phyloP scores from a whole-genome alignment of 2,888 invertebrate species.

The Macropis europaea region DNA sequence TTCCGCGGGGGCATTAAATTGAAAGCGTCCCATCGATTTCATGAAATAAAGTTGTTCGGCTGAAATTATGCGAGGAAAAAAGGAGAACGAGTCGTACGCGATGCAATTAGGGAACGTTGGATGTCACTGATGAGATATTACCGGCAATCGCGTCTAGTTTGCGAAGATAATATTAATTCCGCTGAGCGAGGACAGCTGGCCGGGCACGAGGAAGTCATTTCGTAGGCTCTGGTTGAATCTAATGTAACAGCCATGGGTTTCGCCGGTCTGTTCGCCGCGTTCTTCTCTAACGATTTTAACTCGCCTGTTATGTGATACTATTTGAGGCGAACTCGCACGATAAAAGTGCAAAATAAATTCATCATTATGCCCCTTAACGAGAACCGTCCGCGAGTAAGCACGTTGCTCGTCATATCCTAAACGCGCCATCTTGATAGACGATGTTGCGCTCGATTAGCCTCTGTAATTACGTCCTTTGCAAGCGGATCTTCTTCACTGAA shows the following conservation, averaged over 20 bases:
- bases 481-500: background rate
- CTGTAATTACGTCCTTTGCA: slow-evolving; percentile 8
- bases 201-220: slow-evolving; percentile 63
- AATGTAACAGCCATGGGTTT: slow-evolving; percentile 27
- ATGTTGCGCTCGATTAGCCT: slow-evolving; percentile 25
- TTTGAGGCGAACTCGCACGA: background rate
- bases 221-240: slow-evolving; percentile 51
- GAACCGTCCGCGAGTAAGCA: background rate
- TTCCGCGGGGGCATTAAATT: too few relatives aligned
- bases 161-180: slow-evolving; percentile 64
- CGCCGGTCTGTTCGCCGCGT: background rate
- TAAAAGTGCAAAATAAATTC: slow-evolving; percentile 11
- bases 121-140: slow-evolving; percentile 50
- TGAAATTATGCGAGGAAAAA: slow-evolving; percentile 18
- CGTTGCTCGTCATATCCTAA: background rate
- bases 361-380: slow-evolving; percentile 4
- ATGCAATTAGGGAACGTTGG: slow-evolving; percentile 38
- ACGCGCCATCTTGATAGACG: slow-evolving; percentile 20
- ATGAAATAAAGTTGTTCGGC: background rate
- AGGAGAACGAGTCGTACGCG: slow-evolving; percentile 8
- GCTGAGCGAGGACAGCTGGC: slow-evolving; percentile 25
- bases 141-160: slow-evolving; percentile 42
- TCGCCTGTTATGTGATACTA: background rate
- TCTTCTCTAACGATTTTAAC: background rate
- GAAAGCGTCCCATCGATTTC: too few relatives aligned